Evolutionary conservation across 2,113 vertebrate genomes (phyloP).

Genomic region (Thunnus maccoyii): DNA sequence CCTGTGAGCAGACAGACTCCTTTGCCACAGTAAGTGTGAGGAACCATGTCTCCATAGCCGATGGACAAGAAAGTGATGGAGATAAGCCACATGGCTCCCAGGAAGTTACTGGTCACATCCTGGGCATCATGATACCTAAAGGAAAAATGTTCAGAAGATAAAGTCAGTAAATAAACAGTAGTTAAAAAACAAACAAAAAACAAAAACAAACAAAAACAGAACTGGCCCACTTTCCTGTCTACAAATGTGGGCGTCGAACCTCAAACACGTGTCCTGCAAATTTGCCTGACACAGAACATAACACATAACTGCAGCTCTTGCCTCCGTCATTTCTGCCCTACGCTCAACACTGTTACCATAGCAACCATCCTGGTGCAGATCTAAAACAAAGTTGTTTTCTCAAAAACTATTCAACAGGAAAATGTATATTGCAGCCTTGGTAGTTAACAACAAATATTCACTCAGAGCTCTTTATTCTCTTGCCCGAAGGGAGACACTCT

Average conservation of each 20-base stretch:
- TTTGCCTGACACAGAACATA: slow-evolving; percentile 33
- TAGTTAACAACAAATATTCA: background rate
- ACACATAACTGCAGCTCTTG: slow-evolving; percentile 36
- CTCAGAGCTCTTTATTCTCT: background rate
- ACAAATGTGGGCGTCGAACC: slow-evolving; percentile 38
- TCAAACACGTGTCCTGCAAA: slow-evolving; percentile 28
- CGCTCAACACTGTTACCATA: slow-evolving; percentile 61
- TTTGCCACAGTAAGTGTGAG: slow-evolving; percentile 98
- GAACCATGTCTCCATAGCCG: slow-evolving; percentile 98
- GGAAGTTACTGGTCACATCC: slow-evolving; percentile 98
- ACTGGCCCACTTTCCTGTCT: slow-evolving; percentile 28
- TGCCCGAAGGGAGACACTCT: background rate
- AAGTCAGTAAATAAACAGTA: slow-evolving; percentile 2
- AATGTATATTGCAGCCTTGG: background rate
- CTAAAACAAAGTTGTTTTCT: slow-evolving; percentile 41
- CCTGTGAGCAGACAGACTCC: slow-evolving; percentile 98
- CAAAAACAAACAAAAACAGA: slow-evolving; percentile 9
- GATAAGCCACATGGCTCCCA: slow-evolving; percentile 99
- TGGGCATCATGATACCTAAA: slow-evolving; percentile 97
- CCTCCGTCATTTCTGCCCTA: slow-evolving; percentile 21
- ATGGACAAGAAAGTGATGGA: slow-evolving; percentile 99
- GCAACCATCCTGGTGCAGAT: slow-evolving; percentile 55
- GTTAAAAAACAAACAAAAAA: background rate
- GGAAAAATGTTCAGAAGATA: slow-evolving; percentile 19
- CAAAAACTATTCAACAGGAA: slow-evolving; percentile 35